phyloP scores from a whole-genome alignment of 2,113 vertebrate species.

The Lepidiolamprologus cunningtoni region DNA sequence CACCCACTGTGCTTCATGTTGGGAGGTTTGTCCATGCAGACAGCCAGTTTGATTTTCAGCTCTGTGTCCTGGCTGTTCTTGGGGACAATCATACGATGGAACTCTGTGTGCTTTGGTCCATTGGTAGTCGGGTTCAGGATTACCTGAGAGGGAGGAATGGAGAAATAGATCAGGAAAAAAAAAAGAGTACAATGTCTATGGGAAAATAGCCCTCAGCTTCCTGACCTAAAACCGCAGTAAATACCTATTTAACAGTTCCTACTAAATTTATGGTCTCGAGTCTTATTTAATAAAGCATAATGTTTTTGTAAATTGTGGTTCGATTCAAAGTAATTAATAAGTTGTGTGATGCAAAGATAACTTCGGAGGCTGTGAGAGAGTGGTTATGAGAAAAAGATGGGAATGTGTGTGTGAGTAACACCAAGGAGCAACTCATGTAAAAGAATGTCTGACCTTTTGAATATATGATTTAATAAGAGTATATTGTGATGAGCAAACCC shows the following conservation, averaged over 20 bases:
- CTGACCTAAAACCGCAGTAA: not conserved
- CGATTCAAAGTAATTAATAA: not conserved
- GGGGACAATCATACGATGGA: conserved; percentile 89
- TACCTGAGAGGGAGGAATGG: conserved; percentile 70
- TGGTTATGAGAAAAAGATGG: not conserved
- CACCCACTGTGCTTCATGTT: conserved; percentile 98
- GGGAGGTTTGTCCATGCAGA: conserved; percentile 95
- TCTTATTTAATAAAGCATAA: not conserved
- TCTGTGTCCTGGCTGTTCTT: conserved; percentile 92
- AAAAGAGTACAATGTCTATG: not conserved
- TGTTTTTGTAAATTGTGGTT: not conserved
- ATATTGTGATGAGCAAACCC: not conserved
- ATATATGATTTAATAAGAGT: not conserved
- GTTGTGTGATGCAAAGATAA: not conserved
- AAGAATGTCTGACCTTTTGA: not conserved
- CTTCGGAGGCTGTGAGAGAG: not conserved
- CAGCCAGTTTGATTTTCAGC: conserved; percentile 89
- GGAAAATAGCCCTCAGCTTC: not conserved
- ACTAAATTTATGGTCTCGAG: not conserved
- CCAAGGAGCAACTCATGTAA: not conserved
- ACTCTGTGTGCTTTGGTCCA: conserved; percentile 84
- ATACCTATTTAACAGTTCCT: not conserved
- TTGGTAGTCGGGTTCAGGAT: conserved; percentile 88
- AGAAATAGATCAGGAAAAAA: not conserved
- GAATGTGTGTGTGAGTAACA: not conserved